Evolutionary conservation across 2,888 invertebrate species (phyloP).

Genomic region (Eristalis tenax): DNA sequence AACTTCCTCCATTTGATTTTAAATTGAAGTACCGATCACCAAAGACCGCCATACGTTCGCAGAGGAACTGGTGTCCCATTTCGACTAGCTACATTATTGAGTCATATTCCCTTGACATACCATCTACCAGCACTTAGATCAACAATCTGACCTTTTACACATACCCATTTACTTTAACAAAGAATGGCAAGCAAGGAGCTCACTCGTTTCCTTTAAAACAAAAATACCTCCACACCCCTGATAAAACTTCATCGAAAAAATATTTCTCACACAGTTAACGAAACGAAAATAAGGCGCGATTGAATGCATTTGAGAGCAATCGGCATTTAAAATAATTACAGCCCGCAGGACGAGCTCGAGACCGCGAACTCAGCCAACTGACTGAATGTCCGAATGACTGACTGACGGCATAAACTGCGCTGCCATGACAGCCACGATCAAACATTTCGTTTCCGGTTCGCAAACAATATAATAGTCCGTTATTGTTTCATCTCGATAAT

Average conservation of each 20-base stretch:
- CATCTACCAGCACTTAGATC: too few species aligned
- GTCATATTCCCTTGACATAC: too few species aligned
- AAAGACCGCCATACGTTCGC: too few species aligned
- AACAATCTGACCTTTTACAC: too few species aligned
- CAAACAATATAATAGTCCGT: constrained; percentile 72
- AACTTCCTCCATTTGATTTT: too few species aligned
- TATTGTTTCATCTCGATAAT: constrained; percentile 72
- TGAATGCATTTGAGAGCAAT: constrained; percentile 61
- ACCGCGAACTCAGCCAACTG: constrained; percentile 40
- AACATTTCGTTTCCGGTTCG: constrained; percentile 71
- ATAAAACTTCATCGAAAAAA: constrained; percentile 19
- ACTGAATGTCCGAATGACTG: constrained; percentile 54
- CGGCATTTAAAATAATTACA: constrained; percentile 71
- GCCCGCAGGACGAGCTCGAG: constrained; percentile 60
- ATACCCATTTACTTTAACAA: too few species aligned
- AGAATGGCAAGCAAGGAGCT: too few species aligned
- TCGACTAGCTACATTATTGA: too few species aligned
- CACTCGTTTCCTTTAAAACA: not conserved
- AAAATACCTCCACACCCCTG: not conserved
- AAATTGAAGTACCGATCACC: too few species aligned
- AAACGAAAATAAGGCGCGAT: constrained; percentile 46
- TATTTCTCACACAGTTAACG: constrained; percentile 69
- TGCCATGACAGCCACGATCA: constrained; percentile 70
- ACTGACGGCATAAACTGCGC: constrained; percentile 66
- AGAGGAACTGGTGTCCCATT: too few species aligned